Conservation (phyloP, 2,888 invertebrate species). For the Cactoblastis cactorum region DNA sequence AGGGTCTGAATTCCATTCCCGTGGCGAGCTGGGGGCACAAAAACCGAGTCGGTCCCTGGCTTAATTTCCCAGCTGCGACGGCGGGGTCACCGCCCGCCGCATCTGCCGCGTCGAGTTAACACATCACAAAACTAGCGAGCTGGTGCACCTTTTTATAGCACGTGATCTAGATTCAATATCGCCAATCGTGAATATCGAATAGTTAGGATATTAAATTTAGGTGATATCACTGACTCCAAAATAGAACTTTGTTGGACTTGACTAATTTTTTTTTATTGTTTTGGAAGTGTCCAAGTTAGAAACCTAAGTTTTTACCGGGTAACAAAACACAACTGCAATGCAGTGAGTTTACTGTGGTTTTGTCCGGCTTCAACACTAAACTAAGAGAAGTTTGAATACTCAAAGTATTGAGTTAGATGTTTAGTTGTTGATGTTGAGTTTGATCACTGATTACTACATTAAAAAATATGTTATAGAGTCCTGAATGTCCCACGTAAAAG, state of each 20-base stretch:
- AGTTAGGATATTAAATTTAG: background rate
- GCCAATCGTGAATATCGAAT: background rate
- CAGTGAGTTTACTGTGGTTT: too few relatives aligned
- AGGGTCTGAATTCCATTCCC: constrained; percentile 33
- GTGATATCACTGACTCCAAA: background rate
- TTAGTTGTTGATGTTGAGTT: too few relatives aligned
- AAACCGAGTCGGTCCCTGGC: constrained; percentile 40
- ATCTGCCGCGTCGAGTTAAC: constrained; percentile 56
- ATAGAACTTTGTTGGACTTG: background rate
- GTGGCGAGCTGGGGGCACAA: constrained; percentile 40
- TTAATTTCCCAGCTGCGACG: constrained; percentile 60
- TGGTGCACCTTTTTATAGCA: constrained; percentile 5
- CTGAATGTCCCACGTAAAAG: too few relatives aligned
- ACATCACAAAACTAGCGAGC: constrained; percentile 46
- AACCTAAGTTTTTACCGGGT: too few relatives aligned
- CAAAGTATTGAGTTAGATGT: too few relatives aligned
- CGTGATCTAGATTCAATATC: background rate
- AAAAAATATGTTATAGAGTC: too few relatives aligned
- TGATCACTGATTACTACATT: too few relatives aligned
- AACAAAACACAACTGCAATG: too few relatives aligned
- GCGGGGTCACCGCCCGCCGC: constrained; percentile 63
- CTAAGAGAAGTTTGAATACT: too few relatives aligned
- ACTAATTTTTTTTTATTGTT: background rate
- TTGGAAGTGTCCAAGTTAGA: too few relatives aligned
- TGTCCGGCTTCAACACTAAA: too few relatives aligned